phyloP scores from a whole-genome alignment of 2,888 invertebrate genomes.

The Agrotis ipsilon region DNA sequence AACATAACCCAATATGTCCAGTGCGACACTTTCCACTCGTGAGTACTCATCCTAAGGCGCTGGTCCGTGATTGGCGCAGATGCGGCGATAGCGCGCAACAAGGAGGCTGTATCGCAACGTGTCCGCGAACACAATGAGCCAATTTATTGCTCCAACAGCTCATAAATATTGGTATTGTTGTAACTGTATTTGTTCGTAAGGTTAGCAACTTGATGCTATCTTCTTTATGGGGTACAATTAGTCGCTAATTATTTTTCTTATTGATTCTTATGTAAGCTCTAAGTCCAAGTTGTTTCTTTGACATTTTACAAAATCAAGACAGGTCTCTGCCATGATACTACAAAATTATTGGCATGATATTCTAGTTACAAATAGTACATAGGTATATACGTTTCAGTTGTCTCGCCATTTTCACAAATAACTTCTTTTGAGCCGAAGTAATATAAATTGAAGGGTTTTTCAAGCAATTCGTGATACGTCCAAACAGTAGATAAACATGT shows the following conservation, averaged over 20 bases:
- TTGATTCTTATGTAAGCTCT: not conserved
- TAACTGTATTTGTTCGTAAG: conserved; percentile 48
- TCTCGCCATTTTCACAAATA: too few relatives aligned
- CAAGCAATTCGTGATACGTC: not conserved
- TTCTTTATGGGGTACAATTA: conserved; percentile 42
- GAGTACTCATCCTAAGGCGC: conserved; percentile 11
- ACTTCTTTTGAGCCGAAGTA: too few relatives aligned
- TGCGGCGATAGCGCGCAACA: conserved; percentile 59
- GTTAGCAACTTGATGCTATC: conserved; percentile 34
- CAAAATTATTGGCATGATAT: not conserved
- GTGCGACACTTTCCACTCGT: conserved; percentile 11
- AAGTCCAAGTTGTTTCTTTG: not conserved
- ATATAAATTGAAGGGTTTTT: not conserved
- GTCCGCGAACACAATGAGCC: conserved; percentile 60
- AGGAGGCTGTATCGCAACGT: conserved; percentile 59
- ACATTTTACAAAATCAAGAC: not conserved
- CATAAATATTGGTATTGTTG: conserved; percentile 62
- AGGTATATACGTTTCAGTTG: too few relatives aligned
- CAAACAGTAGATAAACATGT: not conserved
- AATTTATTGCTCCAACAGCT: conserved; percentile 61
- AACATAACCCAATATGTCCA: not conserved
- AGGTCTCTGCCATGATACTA: too few relatives aligned
- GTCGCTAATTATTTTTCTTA: conserved; percentile 28
- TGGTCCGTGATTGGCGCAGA: conserved; percentile 50
- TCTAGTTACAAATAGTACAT: not conserved